phyloP scores from a whole-genome alignment of 2,113 vertebrate species.

The Aramus guarauna region DNA sequence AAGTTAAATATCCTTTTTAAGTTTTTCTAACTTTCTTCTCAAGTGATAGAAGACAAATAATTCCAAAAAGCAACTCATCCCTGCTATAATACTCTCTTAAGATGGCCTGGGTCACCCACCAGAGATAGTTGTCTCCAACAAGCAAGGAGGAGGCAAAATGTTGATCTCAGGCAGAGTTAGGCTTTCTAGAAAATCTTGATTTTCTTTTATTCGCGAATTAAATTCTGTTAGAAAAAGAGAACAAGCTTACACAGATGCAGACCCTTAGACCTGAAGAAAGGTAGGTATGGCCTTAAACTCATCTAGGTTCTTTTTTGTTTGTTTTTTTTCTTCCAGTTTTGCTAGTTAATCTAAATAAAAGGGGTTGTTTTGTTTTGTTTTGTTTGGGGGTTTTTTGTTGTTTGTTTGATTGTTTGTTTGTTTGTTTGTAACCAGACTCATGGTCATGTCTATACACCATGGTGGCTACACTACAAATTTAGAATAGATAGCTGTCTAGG shows the following conservation, averaged over 20 bases:
- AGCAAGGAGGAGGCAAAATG: not conserved
- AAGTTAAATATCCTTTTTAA: not conserved
- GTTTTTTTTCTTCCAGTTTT: not conserved
- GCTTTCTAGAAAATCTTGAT: not conserved
- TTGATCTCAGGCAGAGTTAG: not conserved
- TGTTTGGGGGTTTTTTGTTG: no score
- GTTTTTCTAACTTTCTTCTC: not conserved
- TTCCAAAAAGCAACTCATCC: not conserved
- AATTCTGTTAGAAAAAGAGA: not conserved
- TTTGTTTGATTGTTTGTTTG: no score
- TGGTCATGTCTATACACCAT: not conserved
- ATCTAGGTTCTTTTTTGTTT: not conserved
- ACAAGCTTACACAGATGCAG: not conserved
- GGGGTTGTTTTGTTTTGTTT: no score
- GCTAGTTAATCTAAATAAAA: not conserved
- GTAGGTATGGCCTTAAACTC: not conserved
- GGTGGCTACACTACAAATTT: not conserved
- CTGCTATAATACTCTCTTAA: not conserved
- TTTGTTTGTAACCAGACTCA: no score
- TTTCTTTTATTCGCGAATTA: not conserved
- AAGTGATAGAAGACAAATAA: not conserved
- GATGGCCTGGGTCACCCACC: not conserved
- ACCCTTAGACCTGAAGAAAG: not conserved
- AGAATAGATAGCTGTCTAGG: not conserved
- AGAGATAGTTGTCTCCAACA: not conserved